Percentiles rank a stretch among this genome's conserved stretches.
Evolutionary conservation across 2,797 vertebrate genomes (phyloP).

Genomic region (Pangasius djambal): DNA sequence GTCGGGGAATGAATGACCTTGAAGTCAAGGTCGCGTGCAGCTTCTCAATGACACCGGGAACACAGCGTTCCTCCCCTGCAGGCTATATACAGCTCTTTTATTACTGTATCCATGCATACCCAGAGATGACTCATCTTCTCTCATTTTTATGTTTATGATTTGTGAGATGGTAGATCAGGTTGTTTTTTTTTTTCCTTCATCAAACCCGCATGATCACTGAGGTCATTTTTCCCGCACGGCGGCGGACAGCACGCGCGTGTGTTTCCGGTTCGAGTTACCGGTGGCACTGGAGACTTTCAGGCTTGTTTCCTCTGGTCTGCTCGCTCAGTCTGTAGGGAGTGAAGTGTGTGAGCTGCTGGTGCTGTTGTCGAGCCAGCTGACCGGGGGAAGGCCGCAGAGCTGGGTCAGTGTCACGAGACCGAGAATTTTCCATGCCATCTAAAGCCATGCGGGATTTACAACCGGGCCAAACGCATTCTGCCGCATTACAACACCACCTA

Average conservation of each 20-base stretch:
- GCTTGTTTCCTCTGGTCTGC: conserved; percentile 54
- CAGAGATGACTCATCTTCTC: conserved; percentile 13
- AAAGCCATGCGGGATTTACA: conserved; percentile 65
- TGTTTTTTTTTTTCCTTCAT: not conserved
- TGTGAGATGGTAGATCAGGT: not conserved
- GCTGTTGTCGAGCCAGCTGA: conserved; percentile 54
- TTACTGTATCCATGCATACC: not conserved
- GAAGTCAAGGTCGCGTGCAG: conserved; percentile 76
- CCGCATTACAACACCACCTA: conserved; percentile 20
- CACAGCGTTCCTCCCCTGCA: conserved; percentile 34
- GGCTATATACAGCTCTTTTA: conserved; percentile 34
- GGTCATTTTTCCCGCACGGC: not conserved
- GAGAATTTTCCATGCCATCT: conserved; percentile 76
- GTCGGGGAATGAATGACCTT: conserved; percentile 74
- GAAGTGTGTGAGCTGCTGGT: not conserved
- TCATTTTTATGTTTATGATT: conserved; percentile 13
- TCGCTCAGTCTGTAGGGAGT: conserved; percentile 19
- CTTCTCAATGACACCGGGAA: conserved; percentile 71
- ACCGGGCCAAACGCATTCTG: conserved; percentile 40
- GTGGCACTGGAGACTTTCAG: conserved; percentile 43
- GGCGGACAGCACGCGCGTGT: not conserved
- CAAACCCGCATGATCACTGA: not conserved
- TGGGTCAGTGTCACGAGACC: conserved; percentile 79
- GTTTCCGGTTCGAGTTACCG: conserved; percentile 54
- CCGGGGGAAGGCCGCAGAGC: conserved; percentile 60